Conservation (phyloP, 2,797 vertebrate species). For the Coilia nasus region DNA sequence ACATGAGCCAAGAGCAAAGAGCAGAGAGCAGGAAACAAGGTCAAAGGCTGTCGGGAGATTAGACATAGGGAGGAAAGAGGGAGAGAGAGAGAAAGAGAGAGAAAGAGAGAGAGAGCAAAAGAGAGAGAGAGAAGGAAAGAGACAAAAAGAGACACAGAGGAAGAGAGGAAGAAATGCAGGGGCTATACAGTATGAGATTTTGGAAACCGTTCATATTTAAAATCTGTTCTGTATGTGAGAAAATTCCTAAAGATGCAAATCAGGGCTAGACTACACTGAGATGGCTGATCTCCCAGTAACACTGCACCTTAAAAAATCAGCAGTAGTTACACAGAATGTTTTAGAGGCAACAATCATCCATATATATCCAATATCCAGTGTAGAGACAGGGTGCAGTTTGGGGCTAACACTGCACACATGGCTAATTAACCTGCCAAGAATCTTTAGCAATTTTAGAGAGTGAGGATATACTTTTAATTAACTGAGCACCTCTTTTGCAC, state of each 20-base stretch:
- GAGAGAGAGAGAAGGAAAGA: constrained; percentile 25
- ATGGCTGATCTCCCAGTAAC: neutral
- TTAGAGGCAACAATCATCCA: neutral
- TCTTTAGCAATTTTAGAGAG: neutral
- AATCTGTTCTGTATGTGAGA: neutral
- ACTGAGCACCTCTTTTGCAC: too few species aligned
- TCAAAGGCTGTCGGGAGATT: constrained; percentile 41
- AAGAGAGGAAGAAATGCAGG: constrained; percentile 34
- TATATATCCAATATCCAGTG: too few species aligned
- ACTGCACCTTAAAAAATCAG: neutral
- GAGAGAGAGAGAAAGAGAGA: constrained; percentile 12
- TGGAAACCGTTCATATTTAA: neutral
- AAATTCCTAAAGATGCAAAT: neutral
- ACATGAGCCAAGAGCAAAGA: constrained; percentile 31
- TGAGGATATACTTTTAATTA: too few species aligned
- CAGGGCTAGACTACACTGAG: neutral
- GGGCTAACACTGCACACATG: neutral
- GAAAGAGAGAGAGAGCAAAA: constrained; percentile 40
- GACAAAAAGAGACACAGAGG: too few species aligned
- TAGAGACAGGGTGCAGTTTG: neutral
- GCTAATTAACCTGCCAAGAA: constrained; percentile 2
- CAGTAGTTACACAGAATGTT: neutral
- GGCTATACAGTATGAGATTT: neutral
- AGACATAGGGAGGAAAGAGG: constrained; percentile 34
- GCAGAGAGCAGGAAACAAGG: constrained; percentile 53